phyloP scores from a whole-genome alignment of 2,888 invertebrate genomes.

The Drosophila dives region DNA sequence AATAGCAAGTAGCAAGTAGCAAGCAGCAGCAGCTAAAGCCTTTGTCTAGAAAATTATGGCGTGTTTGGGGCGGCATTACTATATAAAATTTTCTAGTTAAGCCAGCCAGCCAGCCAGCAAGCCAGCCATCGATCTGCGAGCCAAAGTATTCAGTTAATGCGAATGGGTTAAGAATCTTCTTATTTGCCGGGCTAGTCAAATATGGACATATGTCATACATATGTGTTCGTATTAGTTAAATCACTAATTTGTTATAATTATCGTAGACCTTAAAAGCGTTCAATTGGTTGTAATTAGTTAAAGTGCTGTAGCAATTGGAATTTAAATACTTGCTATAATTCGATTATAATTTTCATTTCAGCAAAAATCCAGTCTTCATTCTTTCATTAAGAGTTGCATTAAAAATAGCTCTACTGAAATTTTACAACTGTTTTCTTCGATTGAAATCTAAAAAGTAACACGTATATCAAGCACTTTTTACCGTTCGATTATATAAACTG shows the following conservation, averaged over 20 bases:
- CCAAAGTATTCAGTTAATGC: constrained; percentile 57
- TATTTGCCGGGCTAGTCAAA: constrained; percentile 1
- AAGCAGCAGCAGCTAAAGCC: constrained; percentile 22
- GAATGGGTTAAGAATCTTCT: constrained; percentile 49
- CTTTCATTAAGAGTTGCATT: background rate
- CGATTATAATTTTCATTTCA: background rate
- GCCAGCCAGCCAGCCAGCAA: constrained; percentile 16
- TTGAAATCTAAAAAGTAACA: background rate
- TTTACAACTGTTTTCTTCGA: background rate
- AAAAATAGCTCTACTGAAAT: background rate
- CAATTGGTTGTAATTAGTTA: constrained; percentile 7
- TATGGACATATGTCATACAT: background rate
- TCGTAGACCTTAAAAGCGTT: constrained; percentile 4
- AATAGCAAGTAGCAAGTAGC: constrained; percentile 15
- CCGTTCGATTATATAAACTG: constrained; percentile 1
- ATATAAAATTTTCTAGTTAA: constrained; percentile 50
- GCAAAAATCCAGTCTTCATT: background rate
- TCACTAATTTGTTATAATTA: constrained; percentile 34
- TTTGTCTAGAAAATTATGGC: constrained; percentile 64
- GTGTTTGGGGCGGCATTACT: constrained; percentile 29
- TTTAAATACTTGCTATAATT: background rate
- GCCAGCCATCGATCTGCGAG: constrained; percentile 1
- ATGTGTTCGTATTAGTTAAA: constrained; percentile 19
- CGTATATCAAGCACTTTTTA: background rate
- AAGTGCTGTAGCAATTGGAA: background rate